Evolutionary conservation across 2,113 vertebrate genomes (phyloP).

Genomic region (Epinephelus moara): DNA sequence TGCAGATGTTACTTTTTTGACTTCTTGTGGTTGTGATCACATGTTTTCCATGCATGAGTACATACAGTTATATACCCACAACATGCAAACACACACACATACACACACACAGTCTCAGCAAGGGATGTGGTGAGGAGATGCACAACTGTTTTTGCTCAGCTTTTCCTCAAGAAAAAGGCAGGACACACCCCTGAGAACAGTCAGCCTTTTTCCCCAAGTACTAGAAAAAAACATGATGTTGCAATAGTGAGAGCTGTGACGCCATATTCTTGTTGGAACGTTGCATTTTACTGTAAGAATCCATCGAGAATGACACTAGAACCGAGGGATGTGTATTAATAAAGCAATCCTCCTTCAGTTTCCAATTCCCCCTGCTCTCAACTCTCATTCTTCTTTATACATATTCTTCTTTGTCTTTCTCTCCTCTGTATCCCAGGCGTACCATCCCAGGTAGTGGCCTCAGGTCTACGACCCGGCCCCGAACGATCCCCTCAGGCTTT

Average conservation of each 20-base stretch:
- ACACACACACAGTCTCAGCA: slow-evolving; percentile 8
- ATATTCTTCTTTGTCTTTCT: neutral
- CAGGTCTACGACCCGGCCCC: slow-evolving; percentile 88
- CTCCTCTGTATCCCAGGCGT: slow-evolving; percentile 84
- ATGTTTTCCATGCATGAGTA: slow-evolving; percentile 9
- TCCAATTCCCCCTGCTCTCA: neutral
- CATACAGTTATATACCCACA: slow-evolving; percentile 2
- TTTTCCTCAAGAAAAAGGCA: slow-evolving; percentile 20
- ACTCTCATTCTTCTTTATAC: neutral
- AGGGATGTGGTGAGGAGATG: slow-evolving; percentile 42
- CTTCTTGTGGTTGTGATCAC: slow-evolving; percentile 31
- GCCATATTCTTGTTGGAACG: neutral
- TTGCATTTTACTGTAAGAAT: neutral
- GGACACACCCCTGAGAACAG: slow-evolving; percentile 19
- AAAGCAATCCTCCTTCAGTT: neutral
- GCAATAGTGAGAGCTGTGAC: slow-evolving; percentile 7
- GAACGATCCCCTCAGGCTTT: slow-evolving; percentile 91
- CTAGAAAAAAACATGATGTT: slow-evolving; percentile 14
- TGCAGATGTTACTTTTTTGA: slow-evolving; percentile 19
- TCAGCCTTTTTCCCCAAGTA: neutral
- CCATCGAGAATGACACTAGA: slow-evolving; percentile 11
- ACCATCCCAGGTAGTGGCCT: slow-evolving; percentile 88
- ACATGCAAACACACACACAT: slow-evolving; percentile 8
- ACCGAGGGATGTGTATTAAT: neutral
- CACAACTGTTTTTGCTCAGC: slow-evolving; percentile 48